phyloP scores from a whole-genome alignment of 2,113 vertebrate genomes.

The Circaetus gallicus region DNA sequence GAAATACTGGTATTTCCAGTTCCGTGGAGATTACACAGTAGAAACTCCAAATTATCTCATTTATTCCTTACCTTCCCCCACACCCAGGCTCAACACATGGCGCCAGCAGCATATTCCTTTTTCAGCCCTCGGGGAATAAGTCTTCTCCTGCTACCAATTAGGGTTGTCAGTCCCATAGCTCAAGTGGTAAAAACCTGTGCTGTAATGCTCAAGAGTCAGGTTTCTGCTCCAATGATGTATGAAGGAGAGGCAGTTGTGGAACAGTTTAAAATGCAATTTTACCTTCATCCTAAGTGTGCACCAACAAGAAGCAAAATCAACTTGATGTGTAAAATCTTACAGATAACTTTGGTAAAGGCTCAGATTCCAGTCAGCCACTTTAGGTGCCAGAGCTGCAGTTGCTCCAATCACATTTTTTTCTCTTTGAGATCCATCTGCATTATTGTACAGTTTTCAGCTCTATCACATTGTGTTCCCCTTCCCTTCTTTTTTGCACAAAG shows the following conservation, averaged over 20 bases:
- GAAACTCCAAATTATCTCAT: slow-evolving; percentile 55
- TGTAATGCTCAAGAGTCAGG: slow-evolving; percentile 52
- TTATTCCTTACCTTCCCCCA: slow-evolving; percentile 56
- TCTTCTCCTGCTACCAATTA: slow-evolving; percentile 67
- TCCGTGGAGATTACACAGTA: neutral
- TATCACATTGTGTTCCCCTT: neutral
- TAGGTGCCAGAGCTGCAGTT: neutral
- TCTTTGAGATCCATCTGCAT: neutral
- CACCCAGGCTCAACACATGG: slow-evolving; percentile 52
- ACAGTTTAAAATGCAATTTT: slow-evolving; percentile 59
- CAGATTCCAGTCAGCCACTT: neutral
- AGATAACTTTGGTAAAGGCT: neutral
- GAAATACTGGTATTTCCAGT: slow-evolving; percentile 29
- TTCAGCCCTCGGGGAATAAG: slow-evolving; percentile 37
- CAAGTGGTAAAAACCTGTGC: slow-evolving; percentile 56
- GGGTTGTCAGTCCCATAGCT: slow-evolving; percentile 55
- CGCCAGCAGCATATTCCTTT: slow-evolving; percentile 59
- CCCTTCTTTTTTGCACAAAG: neutral
- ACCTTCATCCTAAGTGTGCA: slow-evolving; percentile 11
- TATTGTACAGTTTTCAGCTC: neutral
- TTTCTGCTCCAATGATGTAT: slow-evolving; percentile 61
- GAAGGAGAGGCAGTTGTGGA: slow-evolving; percentile 44
- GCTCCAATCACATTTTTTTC: neutral
- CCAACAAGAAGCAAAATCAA: slow-evolving; percentile 32
- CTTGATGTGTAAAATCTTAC: slow-evolving; percentile 8